A percentile compares a stretch with the other conserved stretches of the same genome.
phyloP scores from a whole-genome alignment of 2,113 vertebrate genomes.

The Macaca fascicularis region DNA sequence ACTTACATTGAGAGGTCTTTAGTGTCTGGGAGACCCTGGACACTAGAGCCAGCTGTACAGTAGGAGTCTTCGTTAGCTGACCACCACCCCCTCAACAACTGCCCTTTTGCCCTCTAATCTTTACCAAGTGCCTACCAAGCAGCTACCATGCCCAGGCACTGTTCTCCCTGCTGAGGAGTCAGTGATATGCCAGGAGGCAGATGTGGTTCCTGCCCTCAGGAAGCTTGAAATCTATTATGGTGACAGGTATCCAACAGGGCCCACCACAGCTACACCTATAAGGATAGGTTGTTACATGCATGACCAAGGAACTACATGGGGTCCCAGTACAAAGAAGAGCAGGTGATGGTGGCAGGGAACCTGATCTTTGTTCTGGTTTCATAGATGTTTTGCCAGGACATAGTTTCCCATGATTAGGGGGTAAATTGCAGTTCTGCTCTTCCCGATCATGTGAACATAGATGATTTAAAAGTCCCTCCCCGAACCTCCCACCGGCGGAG shows the following conservation, averaged over 20 bases:
- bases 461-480: background rate
- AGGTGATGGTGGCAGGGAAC: too few relatives aligned
- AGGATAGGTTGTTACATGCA: background rate
- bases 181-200: too few relatives aligned
- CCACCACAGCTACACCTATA: background rate
- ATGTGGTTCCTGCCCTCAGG: background rate
- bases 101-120: background rate
- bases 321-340: background rate
- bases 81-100: too few relatives aligned
- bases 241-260: too few relatives aligned
- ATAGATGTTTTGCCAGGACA: fast-evolving
- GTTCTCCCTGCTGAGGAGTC: background rate
- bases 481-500: fast-evolving
- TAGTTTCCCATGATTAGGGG: background rate
- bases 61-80: fast-evolving
- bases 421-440: fast-evolving
- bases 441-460: fast-evolving
- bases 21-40: background rate
- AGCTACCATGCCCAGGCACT: fast-evolving
- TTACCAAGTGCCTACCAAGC: fast-evolving
- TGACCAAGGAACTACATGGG: background rate
- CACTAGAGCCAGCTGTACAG: background rate
- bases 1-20: fast-evolving
- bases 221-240: background rate
- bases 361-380: background rate